A percentile compares a stretch with the other conserved stretches of the same genome.
Evolutionary conservation across 2,888 invertebrate genomes (phyloP).

Genomic region (Brachylomia viminalis): DNA sequence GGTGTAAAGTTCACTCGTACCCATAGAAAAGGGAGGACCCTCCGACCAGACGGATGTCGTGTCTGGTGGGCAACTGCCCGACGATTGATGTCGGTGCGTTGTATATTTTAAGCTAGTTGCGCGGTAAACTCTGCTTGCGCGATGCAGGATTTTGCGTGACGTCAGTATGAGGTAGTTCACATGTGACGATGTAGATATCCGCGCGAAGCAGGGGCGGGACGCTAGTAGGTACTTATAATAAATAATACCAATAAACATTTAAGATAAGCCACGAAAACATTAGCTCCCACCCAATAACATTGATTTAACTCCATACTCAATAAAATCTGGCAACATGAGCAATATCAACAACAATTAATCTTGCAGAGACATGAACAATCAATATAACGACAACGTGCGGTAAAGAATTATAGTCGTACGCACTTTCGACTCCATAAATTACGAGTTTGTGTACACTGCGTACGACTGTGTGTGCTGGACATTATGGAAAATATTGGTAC

Average conservation of each 20-base stretch:
- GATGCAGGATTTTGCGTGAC: too few species aligned
- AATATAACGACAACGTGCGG: constrained; percentile 29
- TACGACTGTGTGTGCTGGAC: not conserved
- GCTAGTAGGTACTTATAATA: too few species aligned
- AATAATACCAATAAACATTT: not conserved
- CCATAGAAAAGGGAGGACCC: too few species aligned
- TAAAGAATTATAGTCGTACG: constrained; percentile 53
- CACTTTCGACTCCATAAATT: constrained; percentile 40
- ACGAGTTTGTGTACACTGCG: constrained; percentile 25
- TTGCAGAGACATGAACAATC: constrained; percentile 36
- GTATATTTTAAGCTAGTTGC: too few species aligned
- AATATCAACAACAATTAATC: constrained; percentile 40
- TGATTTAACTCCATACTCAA: constrained; percentile 27
- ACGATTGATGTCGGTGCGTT: too few species aligned
- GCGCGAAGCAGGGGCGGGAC: too few species aligned
- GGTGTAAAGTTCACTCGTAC: too few species aligned
- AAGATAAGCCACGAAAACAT: not conserved
- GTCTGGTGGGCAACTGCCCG: too few species aligned
- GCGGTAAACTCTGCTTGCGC: too few species aligned
- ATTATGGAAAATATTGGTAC: not conserved
- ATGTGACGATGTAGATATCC: too few species aligned
- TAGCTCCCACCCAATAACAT: not conserved
- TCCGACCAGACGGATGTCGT: too few species aligned
- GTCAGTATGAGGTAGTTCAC: too few species aligned
- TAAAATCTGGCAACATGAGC: constrained; percentile 18